Base-by-base conservation (phyloP, 2,797 vertebrate species). In the Acrocephalus scirpaceus region DNA sequence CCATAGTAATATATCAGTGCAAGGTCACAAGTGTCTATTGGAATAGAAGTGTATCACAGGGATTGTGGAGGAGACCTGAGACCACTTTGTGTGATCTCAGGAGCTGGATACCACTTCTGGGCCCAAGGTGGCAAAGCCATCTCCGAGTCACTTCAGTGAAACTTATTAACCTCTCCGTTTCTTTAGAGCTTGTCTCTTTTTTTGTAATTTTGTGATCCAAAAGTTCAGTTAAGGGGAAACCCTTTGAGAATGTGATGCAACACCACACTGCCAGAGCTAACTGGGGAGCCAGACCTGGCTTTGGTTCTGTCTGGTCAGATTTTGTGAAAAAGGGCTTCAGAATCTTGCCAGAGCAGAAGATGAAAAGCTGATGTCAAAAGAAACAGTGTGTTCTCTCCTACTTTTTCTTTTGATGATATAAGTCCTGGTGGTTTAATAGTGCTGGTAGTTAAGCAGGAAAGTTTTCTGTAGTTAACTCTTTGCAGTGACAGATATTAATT, bases 401-500 rank as follows among this genome's bases (percentile, higher is more conserved):
- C 93, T 91, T 97, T 96, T 96, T 84, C 96, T 95, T 97, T 97
- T 96, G 95, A 97, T 74, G 64, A 65, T 95, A 13, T 94, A 96
- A 92, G 80, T 84, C 71, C 86, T 95, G 92, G 96, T 96, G 84
- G 93, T 97, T 97, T 97, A 96, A 97, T 97, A 93, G 71, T 86
- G 58, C 57, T 87, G 36, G 67, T 95, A 95, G 93, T 95, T 97
- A 97, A 96, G 95, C 96, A 97, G 95, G 85, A 96, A 96, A 96
- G 72, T 97, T 97, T 95, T 96, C 94, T 73, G 47, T 88, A 94
- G 92, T 96, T 97, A 96, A 96, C 95, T 94, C 11, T 66, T 94
- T 96, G 92, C 93, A 96, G 72, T 96, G 97, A 96, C 96, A 97
- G 97, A 96, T 97, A 97, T 97, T 98, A 98, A 98, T 98, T 98